phyloP scores from a whole-genome alignment of 1,140 invertebrate genomes.

The Calephelis virginiensis region DNA sequence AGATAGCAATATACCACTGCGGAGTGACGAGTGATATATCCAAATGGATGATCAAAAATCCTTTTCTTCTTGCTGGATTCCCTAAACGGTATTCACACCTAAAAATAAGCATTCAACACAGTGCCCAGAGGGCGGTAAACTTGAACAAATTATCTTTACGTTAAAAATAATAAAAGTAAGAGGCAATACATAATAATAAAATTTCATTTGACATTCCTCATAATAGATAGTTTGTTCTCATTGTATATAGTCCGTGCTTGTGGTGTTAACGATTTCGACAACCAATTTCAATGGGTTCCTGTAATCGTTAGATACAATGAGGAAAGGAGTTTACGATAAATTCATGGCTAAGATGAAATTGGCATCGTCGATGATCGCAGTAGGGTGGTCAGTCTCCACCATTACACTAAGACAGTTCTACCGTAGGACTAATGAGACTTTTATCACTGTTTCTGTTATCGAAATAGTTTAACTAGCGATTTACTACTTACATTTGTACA shows the following conservation, averaged over 20 bases:
- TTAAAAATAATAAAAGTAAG: constrained; percentile 43
- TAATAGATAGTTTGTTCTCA: constrained; percentile 54
- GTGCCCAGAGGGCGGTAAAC: constrained; percentile 65
- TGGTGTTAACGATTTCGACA: constrained; percentile 32
- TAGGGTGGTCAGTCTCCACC: constrained; percentile 18
- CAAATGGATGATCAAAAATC: constrained; percentile 83
- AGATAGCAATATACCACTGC: constrained; percentile 60
- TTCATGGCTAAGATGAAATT: constrained; percentile 50
- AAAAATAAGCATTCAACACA: constrained; percentile 81
- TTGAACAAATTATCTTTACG: constrained; percentile 77
- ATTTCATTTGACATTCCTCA: constrained; percentile 23
- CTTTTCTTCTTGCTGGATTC: constrained; percentile 76
- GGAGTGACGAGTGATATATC: constrained; percentile 57
- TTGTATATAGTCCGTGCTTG: constrained; percentile 18
- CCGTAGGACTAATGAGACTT: constrained; percentile 14
- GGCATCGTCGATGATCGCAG: constrained; percentile 39
- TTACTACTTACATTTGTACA: background rate
- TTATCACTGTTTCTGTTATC: constrained; percentile 12
- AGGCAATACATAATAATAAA: constrained; percentile 24
- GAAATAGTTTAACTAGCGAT: constrained; percentile 12
- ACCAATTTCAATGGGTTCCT: constrained; percentile 33
- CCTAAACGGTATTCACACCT: constrained; percentile 77
- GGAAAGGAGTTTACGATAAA: background rate
- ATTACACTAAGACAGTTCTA: constrained; percentile 7
- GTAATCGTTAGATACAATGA: constrained; percentile 10